phyloP scores from a whole-genome alignment of 2,888 invertebrate genomes.

The Chydorus sphaericus region DNA sequence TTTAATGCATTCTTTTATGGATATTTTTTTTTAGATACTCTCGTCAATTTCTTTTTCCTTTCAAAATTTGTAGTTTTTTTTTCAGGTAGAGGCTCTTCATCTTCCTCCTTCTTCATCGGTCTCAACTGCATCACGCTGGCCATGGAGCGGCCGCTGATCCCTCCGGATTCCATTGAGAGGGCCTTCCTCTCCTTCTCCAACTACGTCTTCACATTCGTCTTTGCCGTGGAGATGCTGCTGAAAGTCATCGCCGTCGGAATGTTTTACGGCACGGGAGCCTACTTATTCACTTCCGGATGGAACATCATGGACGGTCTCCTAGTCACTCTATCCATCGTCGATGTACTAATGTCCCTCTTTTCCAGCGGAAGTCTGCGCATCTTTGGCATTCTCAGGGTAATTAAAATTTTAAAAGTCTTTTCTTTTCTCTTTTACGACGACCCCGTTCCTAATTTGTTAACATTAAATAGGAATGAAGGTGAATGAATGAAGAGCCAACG shows the following conservation, averaged over 20 bases:
- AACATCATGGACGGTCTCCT: slow-evolving; percentile 98
- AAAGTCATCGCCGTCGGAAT: slow-evolving; percentile 94
- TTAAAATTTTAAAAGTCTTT: slow-evolving; percentile 19
- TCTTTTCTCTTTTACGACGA: no score
- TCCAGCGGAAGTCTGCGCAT: slow-evolving; percentile 89
- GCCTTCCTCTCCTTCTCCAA: slow-evolving; percentile 77
- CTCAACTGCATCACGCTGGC: slow-evolving; percentile 97
- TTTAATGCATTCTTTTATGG: no score
- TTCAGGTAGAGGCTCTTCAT: neutral
- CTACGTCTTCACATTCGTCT: slow-evolving; percentile 93
- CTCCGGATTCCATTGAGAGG: slow-evolving; percentile 79
- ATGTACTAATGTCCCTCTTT: slow-evolving; percentile 84
- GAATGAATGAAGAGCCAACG: no score
- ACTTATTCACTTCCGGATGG: slow-evolving; percentile 92
- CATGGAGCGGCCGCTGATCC: slow-evolving; percentile 98
- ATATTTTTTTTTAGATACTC: no score
- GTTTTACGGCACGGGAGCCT: slow-evolving; percentile 85
- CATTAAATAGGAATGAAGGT: no score
- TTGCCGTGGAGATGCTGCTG: slow-evolving; percentile 92
- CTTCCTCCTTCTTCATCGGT: slow-evolving; percentile 65
- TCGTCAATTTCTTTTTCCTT: no score
- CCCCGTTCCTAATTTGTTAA: no score
- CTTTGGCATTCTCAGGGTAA: slow-evolving; percentile 92
- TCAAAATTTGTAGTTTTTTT: neutral
- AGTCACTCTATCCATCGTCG: slow-evolving; percentile 93